Base-by-base conservation (phyloP, 2,113 vertebrate species). In the Thamnaconus septentrionalis region DNA sequence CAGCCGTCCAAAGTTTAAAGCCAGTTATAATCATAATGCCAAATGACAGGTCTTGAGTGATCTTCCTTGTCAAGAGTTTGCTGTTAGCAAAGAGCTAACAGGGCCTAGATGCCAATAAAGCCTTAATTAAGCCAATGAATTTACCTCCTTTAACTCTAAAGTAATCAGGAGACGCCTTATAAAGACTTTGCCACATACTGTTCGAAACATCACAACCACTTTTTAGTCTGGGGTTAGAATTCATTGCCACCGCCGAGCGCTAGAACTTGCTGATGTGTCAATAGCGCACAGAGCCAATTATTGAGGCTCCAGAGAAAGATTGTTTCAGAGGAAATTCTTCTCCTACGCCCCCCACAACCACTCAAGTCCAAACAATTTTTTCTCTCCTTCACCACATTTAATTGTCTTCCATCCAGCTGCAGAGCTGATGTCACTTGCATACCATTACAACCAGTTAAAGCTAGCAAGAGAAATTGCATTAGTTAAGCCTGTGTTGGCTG, bases 331-430 rank as follows among this genome's bases (percentile, higher is more conserved):
- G 78, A 79, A 83, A 89, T 83, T 80, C 81, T 69, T 80, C 41
- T 31, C 18, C 18, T 31, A 1, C 18, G 1, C 18, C 18, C 18
- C 18, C 18, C 18, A 31, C 18, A 31, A 31, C 18, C 18, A 1
- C 18, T 31, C 18, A 31, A 41, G 1, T 43, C 62, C 64, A 52
- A 31, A 4, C 51, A 7, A 5, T 46, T 61, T 60, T 11, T 49
- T 63, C 56, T 8, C 55, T 59, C 55, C 56, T 68, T 74, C 55
- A 59, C 72, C 56, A 76, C 71, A 83, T 63, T 67, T 86, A 87
- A 87, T 81, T 76, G 75, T 83, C 74, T 66, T 85, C 84, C 72
- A 80, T 49, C 53, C 88, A 90, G 90, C 87, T 91, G 87, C 78
- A 73, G 71, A 48, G 70, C 83, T 89, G 86, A 87, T 88, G 87